phyloP scores from a whole-genome alignment of 2,113 vertebrate genomes.

The Sturnus vulgaris region DNA sequence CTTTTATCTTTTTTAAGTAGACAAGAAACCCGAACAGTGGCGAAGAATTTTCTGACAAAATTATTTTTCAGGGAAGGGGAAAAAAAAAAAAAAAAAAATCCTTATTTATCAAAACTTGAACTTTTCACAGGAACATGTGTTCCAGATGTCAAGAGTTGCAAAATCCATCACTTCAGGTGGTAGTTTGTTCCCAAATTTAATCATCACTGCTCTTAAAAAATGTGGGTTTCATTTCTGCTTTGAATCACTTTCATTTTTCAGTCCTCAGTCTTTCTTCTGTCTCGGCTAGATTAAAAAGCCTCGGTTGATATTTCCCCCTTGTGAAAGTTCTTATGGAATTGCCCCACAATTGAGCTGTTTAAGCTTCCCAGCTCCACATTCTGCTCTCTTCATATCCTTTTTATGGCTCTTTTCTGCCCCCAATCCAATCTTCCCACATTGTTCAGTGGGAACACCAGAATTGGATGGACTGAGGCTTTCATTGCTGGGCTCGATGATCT shows the following conservation, averaged over 20 bases:
- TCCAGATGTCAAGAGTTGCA: conserved; percentile 52
- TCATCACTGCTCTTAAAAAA: conserved; percentile 61
- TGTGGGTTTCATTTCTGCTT: conserved; percentile 63
- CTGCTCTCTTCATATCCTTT: conserved; percentile 38
- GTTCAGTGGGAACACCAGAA: not conserved
- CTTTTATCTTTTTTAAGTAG: not conserved
- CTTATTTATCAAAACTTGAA: conserved; percentile 62
- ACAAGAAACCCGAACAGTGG: not conserved
- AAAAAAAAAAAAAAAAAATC: not conserved
- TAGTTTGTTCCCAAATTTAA: conserved; percentile 66
- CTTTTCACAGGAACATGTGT: conserved; percentile 44
- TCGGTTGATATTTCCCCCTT: conserved; percentile 58
- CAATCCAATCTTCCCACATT: conserved; percentile 10
- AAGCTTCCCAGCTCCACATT: conserved; percentile 20
- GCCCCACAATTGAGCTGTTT: conserved; percentile 51
- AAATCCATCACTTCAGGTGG: conserved; percentile 64
- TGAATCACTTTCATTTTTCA: conserved; percentile 66
- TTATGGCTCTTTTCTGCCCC: conserved; percentile 51
- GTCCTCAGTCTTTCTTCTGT: conserved; percentile 56
- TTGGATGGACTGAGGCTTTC: not conserved
- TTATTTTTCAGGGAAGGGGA: conserved; percentile 2
- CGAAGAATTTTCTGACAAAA: conserved; percentile 37
- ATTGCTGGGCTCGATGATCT: not conserved
- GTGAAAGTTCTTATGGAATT: conserved; percentile 43
- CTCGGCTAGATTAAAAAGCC: conserved; percentile 58